phyloP scores from a whole-genome alignment of 2,888 invertebrate species.

The Ceratothoa steindachneri region DNA sequence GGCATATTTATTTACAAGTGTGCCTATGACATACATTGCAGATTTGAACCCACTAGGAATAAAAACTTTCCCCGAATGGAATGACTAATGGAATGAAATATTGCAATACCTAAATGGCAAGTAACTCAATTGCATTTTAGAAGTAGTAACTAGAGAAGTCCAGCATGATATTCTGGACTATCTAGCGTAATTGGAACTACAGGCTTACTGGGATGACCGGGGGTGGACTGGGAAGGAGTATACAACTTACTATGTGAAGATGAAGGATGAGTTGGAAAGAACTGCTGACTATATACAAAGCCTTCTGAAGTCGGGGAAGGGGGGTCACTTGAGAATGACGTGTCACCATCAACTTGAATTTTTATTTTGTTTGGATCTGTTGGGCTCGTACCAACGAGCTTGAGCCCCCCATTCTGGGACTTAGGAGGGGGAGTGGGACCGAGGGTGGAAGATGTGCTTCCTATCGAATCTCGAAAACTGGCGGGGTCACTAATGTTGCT shows the following conservation, averaged over 20 bases:
- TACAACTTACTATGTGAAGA: not conserved
- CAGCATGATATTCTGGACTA: conserved; percentile 35
- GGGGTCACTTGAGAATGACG: conserved; percentile 24
- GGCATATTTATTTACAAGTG: no score
- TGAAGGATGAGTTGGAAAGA: not conserved
- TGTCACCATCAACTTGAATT: conserved; percentile 60
- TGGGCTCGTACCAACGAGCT: conserved; percentile 51
- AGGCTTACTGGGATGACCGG: not conserved
- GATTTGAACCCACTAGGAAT: no score
- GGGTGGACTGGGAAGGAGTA: not conserved
- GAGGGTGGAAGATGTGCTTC: not conserved
- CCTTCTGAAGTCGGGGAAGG: conserved; percentile 8
- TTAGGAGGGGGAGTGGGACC: conserved; percentile 47
- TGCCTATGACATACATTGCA: no score
- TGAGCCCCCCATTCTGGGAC: conserved; percentile 3
- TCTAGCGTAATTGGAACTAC: conserved; percentile 43
- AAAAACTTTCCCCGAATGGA: not conserved
- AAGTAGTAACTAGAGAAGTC: conserved; percentile 30
- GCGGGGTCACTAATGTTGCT: not conserved
- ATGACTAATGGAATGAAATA: not conserved
- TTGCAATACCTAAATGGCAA: not conserved
- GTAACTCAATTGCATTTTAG: not conserved
- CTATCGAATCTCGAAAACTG: conserved; percentile 18
- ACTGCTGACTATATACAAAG: not conserved
- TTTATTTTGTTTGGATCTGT: conserved; percentile 67